These are phyloP conservation scores for Neoarius graeffei DNA, from an alignment of 2,113 vertebrate species.

Conservation along the genomic window DNA sequence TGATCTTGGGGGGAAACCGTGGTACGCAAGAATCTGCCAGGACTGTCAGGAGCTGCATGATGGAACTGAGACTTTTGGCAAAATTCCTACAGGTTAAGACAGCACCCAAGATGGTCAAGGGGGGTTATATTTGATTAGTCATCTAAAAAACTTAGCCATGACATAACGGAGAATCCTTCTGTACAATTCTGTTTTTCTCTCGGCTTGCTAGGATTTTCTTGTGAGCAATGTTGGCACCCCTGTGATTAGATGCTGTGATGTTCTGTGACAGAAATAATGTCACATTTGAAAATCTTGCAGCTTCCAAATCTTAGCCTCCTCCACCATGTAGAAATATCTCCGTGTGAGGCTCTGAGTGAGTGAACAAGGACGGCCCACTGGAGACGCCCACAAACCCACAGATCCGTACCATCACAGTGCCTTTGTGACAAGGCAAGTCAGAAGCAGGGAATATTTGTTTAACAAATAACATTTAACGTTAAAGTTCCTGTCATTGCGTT, in stretches of 20 bases:
- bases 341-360: slow-evolving; percentile 50
- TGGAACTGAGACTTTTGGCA: background rate
- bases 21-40: background rate
- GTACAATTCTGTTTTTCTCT: background rate
- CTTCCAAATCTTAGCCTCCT: slow-evolving; percentile 24
- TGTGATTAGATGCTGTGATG: background rate
- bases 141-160: background rate
- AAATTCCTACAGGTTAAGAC: background rate
- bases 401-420: slow-evolving; percentile 9
- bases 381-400: slow-evolving; percentile 28
- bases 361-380: slow-evolving; percentile 53
- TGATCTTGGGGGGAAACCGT: background rate
- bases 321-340: slow-evolving; percentile 23
- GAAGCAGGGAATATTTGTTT: slow-evolving; percentile 18
- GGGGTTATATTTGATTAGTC: background rate
- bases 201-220: background rate
- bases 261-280: slow-evolving; percentile 18
- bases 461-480: slow-evolving; percentile 17
- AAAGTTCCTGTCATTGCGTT: slow-evolving; percentile 24
- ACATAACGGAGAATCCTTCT: background rate
- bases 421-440: slow-evolving; percentile 33
- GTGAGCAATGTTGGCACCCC: background rate
- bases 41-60: background rate
- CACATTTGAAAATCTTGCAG: background rate
- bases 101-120: background rate